Conservation (phyloP, 64 coral and sea anemone species). For the Porites lutea region DNA sequence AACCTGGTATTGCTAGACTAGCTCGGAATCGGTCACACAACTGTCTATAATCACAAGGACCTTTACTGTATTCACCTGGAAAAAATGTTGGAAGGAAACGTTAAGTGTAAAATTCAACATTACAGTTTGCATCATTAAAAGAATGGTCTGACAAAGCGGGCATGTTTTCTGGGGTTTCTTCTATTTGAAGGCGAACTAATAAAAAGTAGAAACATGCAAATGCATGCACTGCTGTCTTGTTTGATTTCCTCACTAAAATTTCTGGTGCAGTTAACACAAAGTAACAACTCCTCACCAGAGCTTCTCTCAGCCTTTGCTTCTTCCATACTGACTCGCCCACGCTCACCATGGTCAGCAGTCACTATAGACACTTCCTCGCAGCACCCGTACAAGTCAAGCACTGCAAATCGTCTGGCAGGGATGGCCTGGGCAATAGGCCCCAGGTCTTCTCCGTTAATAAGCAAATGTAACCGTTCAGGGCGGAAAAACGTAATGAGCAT, state of each 20-base stretch:
- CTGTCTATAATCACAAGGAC: constrained; percentile 86
- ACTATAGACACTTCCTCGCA: constrained; percentile 94
- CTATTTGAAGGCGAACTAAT: too few relatives aligned
- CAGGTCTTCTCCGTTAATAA: constrained; percentile 89
- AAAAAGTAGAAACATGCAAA: too few relatives aligned
- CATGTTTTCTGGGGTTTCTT: too few relatives aligned
- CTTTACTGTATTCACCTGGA: constrained; percentile 78
- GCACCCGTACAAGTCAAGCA: constrained; percentile 89
- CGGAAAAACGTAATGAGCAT: too few relatives aligned
- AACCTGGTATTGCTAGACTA: constrained; percentile 90
- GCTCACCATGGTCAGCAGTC: constrained; percentile 54
- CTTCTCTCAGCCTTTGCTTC: constrained; percentile 70
- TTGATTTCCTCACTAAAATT: too few relatives aligned
- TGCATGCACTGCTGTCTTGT: too few relatives aligned
- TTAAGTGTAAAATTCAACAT: not conserved
- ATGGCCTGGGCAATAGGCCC: constrained; percentile 87
- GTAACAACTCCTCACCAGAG: constrained; percentile 18
- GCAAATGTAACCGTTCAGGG: constrained; percentile 85
- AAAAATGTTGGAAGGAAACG: not conserved
- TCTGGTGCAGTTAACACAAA: too few relatives aligned
- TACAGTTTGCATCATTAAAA: not conserved
- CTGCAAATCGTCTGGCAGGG: constrained; percentile 73
- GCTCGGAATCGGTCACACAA: constrained; percentile 83
- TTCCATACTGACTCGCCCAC: constrained; percentile 62
- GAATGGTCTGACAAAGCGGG: too few relatives aligned